Evolutionary conservation across 1,140 invertebrate genomes (phyloP).

Genomic region (Protaetia brevitarsis): DNA sequence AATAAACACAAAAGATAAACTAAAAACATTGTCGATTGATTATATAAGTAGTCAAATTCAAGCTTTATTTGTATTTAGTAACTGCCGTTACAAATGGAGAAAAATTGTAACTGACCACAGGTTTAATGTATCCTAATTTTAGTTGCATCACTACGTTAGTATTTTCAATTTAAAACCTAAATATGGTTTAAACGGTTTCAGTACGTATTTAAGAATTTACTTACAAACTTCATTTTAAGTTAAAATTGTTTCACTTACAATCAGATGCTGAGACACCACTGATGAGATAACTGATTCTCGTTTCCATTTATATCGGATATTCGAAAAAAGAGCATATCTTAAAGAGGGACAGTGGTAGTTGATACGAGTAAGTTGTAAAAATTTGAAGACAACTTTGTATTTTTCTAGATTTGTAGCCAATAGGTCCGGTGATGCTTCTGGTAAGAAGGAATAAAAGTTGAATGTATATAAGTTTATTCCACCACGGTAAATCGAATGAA

Average conservation of each 20-base stretch:
- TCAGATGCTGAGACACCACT: neutral
- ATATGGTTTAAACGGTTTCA: too few species aligned
- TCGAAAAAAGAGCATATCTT: neutral
- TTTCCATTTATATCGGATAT: neutral
- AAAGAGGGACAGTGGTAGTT: neutral
- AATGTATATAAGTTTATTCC: neutral
- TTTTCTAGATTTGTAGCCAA: constrained; percentile 3
- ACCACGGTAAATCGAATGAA: too few species aligned
- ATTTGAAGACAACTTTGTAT: constrained; percentile 5
- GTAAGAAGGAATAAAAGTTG: neutral
- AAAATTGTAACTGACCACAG: too few species aligned
- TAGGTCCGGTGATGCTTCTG: neutral
- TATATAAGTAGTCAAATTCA: too few species aligned
- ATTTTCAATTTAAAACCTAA: too few species aligned
- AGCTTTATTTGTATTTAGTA: too few species aligned
- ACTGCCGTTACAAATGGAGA: too few species aligned
- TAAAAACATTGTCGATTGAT: too few species aligned
- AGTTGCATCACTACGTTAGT: too few species aligned
- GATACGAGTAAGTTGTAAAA: neutral
- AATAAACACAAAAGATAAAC: too few species aligned
- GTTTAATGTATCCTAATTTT: too few species aligned
- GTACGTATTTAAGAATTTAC: neutral
- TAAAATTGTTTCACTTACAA: neutral
- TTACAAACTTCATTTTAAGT: neutral
- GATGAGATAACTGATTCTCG: neutral